These are phyloP conservation scores for Alectoris magna DNA, from an alignment of 2,797 vertebrate species.

Conservation along the genomic window DNA sequence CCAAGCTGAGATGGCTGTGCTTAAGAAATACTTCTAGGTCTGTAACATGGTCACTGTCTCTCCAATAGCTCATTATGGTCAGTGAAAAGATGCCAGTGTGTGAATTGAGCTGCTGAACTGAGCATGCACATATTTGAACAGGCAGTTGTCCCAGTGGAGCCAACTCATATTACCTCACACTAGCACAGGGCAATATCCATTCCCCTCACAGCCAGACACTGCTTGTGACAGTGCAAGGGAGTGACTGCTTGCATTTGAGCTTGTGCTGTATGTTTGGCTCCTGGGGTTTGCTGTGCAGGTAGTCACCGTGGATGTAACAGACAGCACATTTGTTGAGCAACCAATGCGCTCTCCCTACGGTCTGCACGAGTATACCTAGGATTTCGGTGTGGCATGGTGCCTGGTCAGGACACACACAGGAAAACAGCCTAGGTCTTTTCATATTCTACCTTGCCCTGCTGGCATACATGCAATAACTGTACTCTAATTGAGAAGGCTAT, in stretches of 20 bases:
- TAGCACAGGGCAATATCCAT: not conserved
- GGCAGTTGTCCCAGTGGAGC: fast-evolving
- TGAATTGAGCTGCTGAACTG: too few relatives aligned
- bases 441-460: not conserved
- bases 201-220: not conserved
- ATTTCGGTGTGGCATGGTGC: not conserved
- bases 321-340: not conserved
- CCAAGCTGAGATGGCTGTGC: not conserved
- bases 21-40: not conserved
- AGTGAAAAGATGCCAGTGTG: not conserved
- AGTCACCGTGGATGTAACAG: too few relatives aligned
- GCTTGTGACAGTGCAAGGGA: not conserved
- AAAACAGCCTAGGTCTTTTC: not conserved
- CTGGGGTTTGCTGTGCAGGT: not conserved
- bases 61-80: not conserved
- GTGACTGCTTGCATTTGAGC: not conserved
- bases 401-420: not conserved
- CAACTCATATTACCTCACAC: not conserved
- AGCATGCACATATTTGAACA: not conserved
- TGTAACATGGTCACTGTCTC: fast-evolving
- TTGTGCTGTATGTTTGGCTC: too few relatives aligned
- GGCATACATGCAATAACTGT: not conserved
- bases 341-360: fast-evolving
- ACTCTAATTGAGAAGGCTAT: fast-evolving
- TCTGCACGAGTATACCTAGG: not conserved